Evolutionary conservation across 2,113 vertebrate genomes (phyloP), one percentile per base, ranked within the genome.

Genomic region (Lethenteron camtschaticum): DNA sequence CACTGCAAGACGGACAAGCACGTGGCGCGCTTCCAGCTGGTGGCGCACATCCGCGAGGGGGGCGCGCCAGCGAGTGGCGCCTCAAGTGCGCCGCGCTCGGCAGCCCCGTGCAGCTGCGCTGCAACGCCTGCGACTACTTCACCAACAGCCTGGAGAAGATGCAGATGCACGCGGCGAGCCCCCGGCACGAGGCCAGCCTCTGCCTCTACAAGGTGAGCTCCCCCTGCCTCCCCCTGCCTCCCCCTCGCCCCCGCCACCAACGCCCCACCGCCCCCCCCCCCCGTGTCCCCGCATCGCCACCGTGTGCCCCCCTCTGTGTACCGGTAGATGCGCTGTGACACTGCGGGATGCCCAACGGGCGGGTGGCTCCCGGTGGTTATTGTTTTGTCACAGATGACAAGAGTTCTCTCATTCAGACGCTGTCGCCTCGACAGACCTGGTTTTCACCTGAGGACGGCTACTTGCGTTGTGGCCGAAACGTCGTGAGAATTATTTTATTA

Each of bases 1-100:
- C 94, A 99, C 80, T 99, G 92, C 76, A 96, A 99, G 84, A 99
- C 90, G 0, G 94, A 99, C 82, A 99, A 99, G 79, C 94, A 99
- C 0, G 85, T 99, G 74, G 90, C 96, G 80, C 96, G 96, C 74
- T 95, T 87, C 83, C 94, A 99, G 81, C 86, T 99, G 74, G 90
- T 96, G 70, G 94, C 94, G 56, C 94, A 97, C 77, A 95, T 97
- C 83, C 94, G 95, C 80, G 94, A 97, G 79, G 94, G 94, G 94
- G 94, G 75, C 94, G 95, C 77, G 87, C 90, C 83, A 96, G 95
- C 0, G 92, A 96, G 74, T 96, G 94, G 91, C 85, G 90, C 73
- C 84, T 99, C 74, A 96, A 99, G 77, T 99, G 94, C 1, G 90
- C 95, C 76, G 91, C 91, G 78, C 95, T 96, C 24, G 91, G 94